These are phyloP conservation scores for Trichogramma evanescens DNA, from an alignment of 2,888 invertebrate species.

Conservation along the genomic window DNA sequence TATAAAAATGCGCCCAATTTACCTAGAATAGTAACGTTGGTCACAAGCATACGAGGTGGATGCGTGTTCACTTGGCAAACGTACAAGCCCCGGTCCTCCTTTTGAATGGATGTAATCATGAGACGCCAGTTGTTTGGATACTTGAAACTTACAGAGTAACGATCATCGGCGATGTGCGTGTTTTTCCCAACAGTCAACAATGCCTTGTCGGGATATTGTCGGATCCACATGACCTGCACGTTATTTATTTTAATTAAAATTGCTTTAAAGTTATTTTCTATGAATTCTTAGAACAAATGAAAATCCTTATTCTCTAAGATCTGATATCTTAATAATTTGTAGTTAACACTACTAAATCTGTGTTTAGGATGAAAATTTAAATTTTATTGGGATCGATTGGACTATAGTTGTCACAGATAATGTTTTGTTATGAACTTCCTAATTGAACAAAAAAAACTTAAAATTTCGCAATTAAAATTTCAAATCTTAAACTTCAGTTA, in stretches of 20 bases:
- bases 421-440: no score
- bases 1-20: slow-evolving; percentile 32
- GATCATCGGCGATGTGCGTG: slow-evolving; percentile 58
- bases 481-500: no score
- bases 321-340: no score
- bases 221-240: slow-evolving; percentile 62
- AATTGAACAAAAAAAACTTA: no score
- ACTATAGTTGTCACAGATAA: no score
- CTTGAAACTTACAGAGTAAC: slow-evolving; percentile 61
- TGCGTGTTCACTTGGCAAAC: slow-evolving; percentile 78
- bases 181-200: slow-evolving; percentile 60
- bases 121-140: slow-evolving; percentile 68
- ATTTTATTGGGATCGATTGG: no score
- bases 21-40: slow-evolving; percentile 70
- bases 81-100: slow-evolving; percentile 66
- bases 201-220: slow-evolving; percentile 58
- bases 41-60: slow-evolving; percentile 68
- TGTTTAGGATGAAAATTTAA: no score
- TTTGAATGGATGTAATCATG: slow-evolving; percentile 64
- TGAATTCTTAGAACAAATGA: neutral
- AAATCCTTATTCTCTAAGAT: no score
- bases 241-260: neutral
- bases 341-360: no score
- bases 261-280: neutral
- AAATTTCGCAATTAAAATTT: no score